A percentile compares a stretch with the other conserved stretches of the same genome.
phyloP scores from a whole-genome alignment of 2,113 vertebrate species.

The Erythrolamprus reginae region DNA sequence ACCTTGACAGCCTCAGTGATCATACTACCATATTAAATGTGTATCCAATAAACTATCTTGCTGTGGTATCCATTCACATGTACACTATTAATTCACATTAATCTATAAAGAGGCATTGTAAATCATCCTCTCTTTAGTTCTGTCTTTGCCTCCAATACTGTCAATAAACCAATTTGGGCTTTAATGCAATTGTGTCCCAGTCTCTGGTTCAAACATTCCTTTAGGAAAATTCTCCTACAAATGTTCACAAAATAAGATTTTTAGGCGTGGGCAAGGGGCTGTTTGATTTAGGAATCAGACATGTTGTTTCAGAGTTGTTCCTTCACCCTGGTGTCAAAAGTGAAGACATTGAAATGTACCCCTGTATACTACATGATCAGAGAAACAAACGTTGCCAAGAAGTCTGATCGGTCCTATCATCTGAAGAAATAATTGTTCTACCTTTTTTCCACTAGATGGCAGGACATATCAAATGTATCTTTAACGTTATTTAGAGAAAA shows the following conservation, averaged over 20 bases:
- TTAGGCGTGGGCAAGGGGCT: not conserved
- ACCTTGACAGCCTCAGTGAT: not conserved
- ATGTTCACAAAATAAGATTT: not conserved
- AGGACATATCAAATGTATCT: not conserved
- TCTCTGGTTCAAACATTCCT: not conserved
- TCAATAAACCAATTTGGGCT: not conserved
- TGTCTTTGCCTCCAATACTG: not conserved
- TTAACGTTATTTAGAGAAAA: not conserved
- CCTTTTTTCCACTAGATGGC: constrained; percentile 17
- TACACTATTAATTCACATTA: not conserved
- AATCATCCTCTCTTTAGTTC: not conserved
- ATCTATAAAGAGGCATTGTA: not conserved
- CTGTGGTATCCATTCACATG: not conserved
- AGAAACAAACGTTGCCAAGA: not conserved
- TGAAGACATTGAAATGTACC: not conserved
- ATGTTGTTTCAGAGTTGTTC: not conserved
- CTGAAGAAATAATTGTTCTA: not conserved
- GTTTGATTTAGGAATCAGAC: not conserved
- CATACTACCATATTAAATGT: not conserved
- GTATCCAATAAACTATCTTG: not conserved
- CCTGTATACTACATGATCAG: not conserved
- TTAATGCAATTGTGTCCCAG: not conserved
- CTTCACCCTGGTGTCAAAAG: not conserved
- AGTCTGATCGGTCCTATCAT: not conserved
- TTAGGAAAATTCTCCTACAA: not conserved